A percentile compares a stretch with the other conserved stretches of the same genome.
These are phyloP conservation scores for Phocides pigmalion DNA, from an alignment of 1,140 invertebrate genomes.

Conservation along the genomic window DNA sequence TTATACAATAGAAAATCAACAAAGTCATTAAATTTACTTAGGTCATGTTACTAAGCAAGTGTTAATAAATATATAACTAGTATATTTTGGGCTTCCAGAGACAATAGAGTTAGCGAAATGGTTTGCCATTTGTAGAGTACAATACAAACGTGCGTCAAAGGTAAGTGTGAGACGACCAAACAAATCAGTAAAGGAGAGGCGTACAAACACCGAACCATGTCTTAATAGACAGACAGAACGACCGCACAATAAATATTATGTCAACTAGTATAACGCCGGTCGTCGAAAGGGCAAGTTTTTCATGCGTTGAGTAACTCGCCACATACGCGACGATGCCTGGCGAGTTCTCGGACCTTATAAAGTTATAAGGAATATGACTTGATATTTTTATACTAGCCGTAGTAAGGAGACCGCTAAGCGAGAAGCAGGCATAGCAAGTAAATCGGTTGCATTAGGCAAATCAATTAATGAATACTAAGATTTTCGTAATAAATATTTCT, in stretches of 20 bases:
- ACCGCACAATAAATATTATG: conserved; percentile 18
- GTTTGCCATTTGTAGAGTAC: background rate
- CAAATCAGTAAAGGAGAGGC: background rate
- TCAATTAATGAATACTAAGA: background rate
- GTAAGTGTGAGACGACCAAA: background rate
- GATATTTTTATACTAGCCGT: conserved; percentile 34
- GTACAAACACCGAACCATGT: background rate
- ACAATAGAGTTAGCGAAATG: background rate
- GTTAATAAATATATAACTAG: background rate
- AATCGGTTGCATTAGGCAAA: conserved; percentile 15
- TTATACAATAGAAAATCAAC: no score
- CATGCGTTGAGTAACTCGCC: conserved; percentile 42
- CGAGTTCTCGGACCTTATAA: conserved; percentile 52
- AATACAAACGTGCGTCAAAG: background rate
- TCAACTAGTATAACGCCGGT: conserved; percentile 22
- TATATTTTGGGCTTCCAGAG: background rate
- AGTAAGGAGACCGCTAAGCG: conserved; percentile 10
- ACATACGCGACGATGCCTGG: conserved; percentile 38
- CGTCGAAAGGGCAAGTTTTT: conserved; percentile 50
- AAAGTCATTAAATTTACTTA: no score
- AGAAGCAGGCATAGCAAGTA: conserved; percentile 14
- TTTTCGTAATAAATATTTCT: background rate
- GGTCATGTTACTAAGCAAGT: no score
- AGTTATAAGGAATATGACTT: conserved; percentile 44
- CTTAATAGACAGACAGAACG: background rate